Conservation (phyloP, 2,888 invertebrate genomes). For the Lingula anatina region DNA sequence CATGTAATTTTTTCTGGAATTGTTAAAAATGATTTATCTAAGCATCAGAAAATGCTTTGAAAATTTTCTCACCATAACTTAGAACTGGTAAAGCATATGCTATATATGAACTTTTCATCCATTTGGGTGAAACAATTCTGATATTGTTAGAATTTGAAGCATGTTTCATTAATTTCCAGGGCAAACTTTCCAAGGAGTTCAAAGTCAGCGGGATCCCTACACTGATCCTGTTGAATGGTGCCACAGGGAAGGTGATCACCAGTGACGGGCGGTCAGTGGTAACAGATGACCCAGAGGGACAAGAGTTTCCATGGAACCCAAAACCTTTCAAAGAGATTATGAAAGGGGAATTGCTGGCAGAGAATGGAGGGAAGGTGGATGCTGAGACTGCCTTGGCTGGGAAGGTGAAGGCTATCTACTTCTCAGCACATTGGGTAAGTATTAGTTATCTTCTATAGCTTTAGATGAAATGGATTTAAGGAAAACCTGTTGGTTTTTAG, state of each 20-base stretch:
- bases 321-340: slow-evolving; percentile 58
- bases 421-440: slow-evolving; percentile 84
- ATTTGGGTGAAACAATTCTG: no score
- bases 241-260: slow-evolving; percentile 65
- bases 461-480: no score
- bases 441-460: no score
- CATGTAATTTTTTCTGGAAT: no score
- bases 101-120: no score
- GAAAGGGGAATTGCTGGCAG: slow-evolving; percentile 28
- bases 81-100: no score
- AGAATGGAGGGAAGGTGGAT: slow-evolving; percentile 32
- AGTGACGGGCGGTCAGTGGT: slow-evolving; percentile 62
- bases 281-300: slow-evolving; percentile 65
- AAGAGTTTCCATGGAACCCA: slow-evolving; percentile 74
- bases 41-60: no score
- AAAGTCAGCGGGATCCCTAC: slow-evolving; percentile 74
- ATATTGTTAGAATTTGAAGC: no score
- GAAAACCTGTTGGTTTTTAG: no score
- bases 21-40: no score
- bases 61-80: no score
- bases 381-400: slow-evolving; percentile 47
- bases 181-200: slow-evolving; percentile 70
- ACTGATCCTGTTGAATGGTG: slow-evolving; percentile 64
- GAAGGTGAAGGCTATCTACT: slow-evolving; percentile 73
- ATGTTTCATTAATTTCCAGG: slow-evolving; percentile 62